A percentile compares a stretch with the other conserved stretches of the same genome.
Conservation (phyloP, 2,888 invertebrate species). For the Dascillus cervinus region DNA sequence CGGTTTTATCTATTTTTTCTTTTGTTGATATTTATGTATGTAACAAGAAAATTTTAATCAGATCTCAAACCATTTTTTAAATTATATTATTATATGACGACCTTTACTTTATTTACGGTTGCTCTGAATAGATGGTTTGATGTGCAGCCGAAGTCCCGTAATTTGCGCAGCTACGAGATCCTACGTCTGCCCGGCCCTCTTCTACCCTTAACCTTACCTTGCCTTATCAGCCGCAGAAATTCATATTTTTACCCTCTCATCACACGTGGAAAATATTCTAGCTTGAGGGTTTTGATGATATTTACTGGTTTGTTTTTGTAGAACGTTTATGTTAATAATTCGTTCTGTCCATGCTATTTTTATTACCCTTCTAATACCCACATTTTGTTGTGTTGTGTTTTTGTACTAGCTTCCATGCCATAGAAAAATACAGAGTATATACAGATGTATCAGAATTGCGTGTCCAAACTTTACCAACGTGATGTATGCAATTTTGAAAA, state of each 20-base stretch:
- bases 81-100: too few relatives aligned
- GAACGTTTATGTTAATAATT: neutral
- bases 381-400: too few relatives aligned
- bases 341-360: neutral
- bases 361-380: neutral
- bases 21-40: too few relatives aligned
- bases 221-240: neutral
- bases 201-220: neutral
- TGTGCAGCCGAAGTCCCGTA: neutral
- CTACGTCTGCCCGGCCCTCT: neutral
- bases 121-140: neutral
- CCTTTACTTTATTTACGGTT: neutral
- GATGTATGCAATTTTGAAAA: too few relatives aligned
- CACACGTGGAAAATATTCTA: neutral
- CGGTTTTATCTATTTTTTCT: too few relatives aligned
- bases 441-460: too few relatives aligned
- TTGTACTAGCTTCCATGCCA: too few relatives aligned
- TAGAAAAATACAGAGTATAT: too few relatives aligned
- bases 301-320: neutral
- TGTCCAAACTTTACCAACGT: too few relatives aligned
- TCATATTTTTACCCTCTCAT: neutral
- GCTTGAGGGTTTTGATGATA: neutral
- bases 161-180: neutral
- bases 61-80: too few relatives aligned
- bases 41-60: too few relatives aligned